These are phyloP conservation scores for Lithobates sylvaticus DNA, from an alignment of 2,797 vertebrate species.

Conservation along the genomic window DNA sequence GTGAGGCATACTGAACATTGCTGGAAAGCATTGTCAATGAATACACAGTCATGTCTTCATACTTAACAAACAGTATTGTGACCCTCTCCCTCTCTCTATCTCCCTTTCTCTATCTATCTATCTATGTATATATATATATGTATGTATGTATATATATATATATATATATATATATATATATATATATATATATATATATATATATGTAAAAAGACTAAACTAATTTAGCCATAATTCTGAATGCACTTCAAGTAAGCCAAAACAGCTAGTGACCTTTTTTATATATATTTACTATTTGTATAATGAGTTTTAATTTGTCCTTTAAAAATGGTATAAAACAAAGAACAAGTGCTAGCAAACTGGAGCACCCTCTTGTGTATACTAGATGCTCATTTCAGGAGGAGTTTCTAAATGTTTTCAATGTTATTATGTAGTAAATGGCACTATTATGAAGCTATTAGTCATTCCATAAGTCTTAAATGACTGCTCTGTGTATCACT, in stretches of 20 bases:
- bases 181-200: constrained; percentile 34
- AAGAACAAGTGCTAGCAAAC: constrained; percentile 88
- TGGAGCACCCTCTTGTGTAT: constrained; percentile 93
- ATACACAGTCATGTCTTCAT: constrained; percentile 78
- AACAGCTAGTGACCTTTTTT: constrained; percentile 86
- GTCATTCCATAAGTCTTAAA: constrained; percentile 98
- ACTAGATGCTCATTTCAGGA: constrained; percentile 93
- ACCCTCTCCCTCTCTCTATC: constrained; percentile 67
- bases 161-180: constrained; percentile 31
- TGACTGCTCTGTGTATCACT: constrained; percentile 99
- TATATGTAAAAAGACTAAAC: constrained; percentile 75
- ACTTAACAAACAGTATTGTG: constrained; percentile 85
- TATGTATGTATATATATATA: constrained; percentile 65
- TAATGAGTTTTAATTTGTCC: constrained; percentile 89
- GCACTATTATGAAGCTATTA: constrained; percentile 97
- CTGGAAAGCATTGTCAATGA: constrained; percentile 79
- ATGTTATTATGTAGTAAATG: constrained; percentile 97
- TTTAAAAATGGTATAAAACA: constrained; percentile 86
- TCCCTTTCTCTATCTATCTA: constrained; percentile 66
- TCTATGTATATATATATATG: constrained; percentile 34
- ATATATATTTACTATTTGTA: constrained; percentile 84
- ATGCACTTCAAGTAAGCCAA: constrained; percentile 86
- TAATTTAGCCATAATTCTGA: constrained; percentile 86
- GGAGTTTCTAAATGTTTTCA: constrained; percentile 98
- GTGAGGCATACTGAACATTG: constrained; percentile 85